Percentiles rank a stretch among this genome's conserved stretches.
Conservation (phyloP, 2,113 vertebrate species). For the Tachysurus fulvidraco region DNA sequence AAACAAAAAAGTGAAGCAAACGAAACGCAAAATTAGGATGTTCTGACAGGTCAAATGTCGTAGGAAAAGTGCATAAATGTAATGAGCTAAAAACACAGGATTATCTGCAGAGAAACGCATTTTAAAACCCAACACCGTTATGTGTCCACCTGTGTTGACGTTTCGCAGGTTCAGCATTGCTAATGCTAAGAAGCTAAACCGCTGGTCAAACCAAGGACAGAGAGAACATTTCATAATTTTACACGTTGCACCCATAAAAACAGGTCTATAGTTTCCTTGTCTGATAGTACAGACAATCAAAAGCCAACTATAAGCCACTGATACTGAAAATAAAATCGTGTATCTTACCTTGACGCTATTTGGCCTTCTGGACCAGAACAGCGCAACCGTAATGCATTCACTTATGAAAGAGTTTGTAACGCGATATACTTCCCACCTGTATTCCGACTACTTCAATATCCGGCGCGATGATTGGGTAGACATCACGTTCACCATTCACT, state of each 20-base stretch:
- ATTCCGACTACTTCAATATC: not conserved
- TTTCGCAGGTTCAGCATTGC: slow-evolving; percentile 16
- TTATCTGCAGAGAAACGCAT: not conserved
- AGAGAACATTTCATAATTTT: slow-evolving; percentile 27
- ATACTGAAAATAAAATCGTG: not conserved
- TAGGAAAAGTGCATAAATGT: not conserved
- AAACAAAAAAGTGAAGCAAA: not conserved
- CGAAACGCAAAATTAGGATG: not conserved
- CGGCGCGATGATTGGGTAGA: not conserved
- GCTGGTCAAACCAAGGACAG: slow-evolving; percentile 54
- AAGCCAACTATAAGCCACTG: not conserved
- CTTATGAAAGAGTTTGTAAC: slow-evolving; percentile 43
- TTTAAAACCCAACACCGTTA: not conserved
- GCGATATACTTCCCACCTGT: not conserved
- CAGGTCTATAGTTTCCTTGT: not conserved
- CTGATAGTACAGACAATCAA: not conserved
- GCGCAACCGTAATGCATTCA: slow-evolving; percentile 51
- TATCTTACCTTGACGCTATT: slow-evolving; percentile 76
- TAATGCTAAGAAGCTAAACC: slow-evolving; percentile 36
- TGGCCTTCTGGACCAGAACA: slow-evolving; percentile 81
- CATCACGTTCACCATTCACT: not conserved
- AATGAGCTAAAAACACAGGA: not conserved
- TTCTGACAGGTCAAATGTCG: not conserved
- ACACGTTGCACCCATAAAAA: not conserved
- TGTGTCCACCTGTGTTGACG: slow-evolving; percentile 31